These are phyloP conservation scores for Alectura lathami DNA, from an alignment of 2,113 vertebrate species.

Conservation along the genomic window DNA sequence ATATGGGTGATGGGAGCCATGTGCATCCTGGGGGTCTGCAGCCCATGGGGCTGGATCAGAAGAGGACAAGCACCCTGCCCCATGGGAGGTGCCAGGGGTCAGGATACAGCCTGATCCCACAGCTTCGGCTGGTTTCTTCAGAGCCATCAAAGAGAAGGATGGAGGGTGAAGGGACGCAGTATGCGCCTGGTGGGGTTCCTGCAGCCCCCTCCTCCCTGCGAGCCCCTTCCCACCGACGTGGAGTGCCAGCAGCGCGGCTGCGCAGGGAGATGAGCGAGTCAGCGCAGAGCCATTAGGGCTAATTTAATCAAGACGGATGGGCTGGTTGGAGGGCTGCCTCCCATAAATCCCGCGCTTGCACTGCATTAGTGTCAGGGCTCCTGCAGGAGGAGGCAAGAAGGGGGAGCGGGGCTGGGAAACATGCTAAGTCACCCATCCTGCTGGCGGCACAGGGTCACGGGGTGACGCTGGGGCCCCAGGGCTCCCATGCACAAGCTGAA, in stretches of 20 bases:
- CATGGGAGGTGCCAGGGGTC: no score
- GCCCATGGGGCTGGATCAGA: not conserved
- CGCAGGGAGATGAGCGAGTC: not conserved
- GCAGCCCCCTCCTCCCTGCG: rapidly evolving
- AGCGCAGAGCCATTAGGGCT: constrained; percentile 50
- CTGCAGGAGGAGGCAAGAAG: not conserved
- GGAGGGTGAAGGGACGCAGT: rapidly evolving
- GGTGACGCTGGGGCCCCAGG: no score
- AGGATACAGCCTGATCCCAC: not conserved
- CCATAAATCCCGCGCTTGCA: constrained; percentile 28
- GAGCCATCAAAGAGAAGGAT: rapidly evolving
- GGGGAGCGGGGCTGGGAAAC: not conserved
- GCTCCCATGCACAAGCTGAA: not conserved
- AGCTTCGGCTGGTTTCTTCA: rapidly evolving
- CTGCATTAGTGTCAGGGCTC: constrained; percentile 46
- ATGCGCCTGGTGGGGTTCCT: rapidly evolving
- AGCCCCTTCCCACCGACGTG: not conserved
- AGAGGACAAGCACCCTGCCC: not conserved
- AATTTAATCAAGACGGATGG: constrained; percentile 66
- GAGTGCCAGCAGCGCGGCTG: not conserved
- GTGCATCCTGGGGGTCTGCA: not conserved
- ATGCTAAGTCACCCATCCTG: not conserved
- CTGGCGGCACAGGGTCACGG: rapidly evolving
- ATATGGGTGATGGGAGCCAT: not conserved
- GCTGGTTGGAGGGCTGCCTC: constrained; percentile 56